Conservation (phyloP, 2,113 vertebrate genomes). For the Siniperca chuatsi region DNA sequence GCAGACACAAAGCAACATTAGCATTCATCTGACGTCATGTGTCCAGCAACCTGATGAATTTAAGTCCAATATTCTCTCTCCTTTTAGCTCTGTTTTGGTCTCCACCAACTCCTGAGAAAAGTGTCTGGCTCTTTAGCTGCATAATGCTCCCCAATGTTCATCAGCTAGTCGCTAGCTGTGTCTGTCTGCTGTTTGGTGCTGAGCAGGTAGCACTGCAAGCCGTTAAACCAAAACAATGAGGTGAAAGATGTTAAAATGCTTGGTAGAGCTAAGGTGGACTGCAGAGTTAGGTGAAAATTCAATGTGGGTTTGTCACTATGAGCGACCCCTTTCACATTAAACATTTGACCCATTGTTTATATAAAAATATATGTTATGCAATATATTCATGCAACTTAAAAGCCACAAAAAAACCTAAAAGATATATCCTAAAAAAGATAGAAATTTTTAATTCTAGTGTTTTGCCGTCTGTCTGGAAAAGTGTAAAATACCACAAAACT, state of each 20-base stretch:
- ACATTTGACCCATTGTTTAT: not conserved
- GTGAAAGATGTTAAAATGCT: not conserved
- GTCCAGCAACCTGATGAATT: not conserved
- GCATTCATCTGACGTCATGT: not conserved
- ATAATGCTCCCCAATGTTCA: not conserved
- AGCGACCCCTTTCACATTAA: not conserved
- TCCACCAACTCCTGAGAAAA: not conserved
- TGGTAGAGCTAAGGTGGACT: not conserved
- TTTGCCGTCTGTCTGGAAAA: not conserved
- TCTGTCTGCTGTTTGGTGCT: not conserved
- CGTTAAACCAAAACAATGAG: not conserved
- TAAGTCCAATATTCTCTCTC: not conserved
- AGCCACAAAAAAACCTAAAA: not conserved
- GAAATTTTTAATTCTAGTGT: too few relatives aligned
- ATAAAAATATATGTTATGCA: not conserved
- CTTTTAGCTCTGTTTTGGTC: not conserved
- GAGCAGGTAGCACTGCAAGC: too few relatives aligned
- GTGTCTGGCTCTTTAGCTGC: not conserved
- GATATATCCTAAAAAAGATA: not conserved
- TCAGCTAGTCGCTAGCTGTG: not conserved
- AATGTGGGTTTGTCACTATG: not conserved
- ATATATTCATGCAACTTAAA: not conserved
- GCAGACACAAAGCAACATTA: not conserved
- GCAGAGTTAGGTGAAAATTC: not conserved
- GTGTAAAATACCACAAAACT: too few relatives aligned